phyloP scores from a whole-genome alignment of 2,797 vertebrate species.

The Hippopotamyrus pictus region DNA sequence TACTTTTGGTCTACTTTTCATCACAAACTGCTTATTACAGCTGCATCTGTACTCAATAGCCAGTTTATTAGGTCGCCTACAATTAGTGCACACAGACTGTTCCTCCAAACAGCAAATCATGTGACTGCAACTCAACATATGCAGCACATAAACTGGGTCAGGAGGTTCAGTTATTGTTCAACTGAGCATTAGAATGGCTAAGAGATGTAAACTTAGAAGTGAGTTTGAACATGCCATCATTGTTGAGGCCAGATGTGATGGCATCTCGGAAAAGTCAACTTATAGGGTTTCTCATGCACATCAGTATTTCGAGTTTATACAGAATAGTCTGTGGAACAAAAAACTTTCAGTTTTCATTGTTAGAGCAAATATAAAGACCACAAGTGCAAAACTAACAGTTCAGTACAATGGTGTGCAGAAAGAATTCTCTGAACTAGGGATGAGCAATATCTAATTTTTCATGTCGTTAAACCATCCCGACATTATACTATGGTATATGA shows the following conservation, averaged over 20 bases:
- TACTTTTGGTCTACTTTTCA: not conserved
- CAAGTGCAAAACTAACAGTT: not conserved
- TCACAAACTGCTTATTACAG: not conserved
- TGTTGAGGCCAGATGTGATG: not conserved
- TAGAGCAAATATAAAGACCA: not conserved
- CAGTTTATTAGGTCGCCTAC: not conserved
- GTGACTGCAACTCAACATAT: not conserved
- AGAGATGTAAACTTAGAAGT: not conserved
- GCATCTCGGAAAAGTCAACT: not conserved
- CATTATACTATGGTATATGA: not conserved
- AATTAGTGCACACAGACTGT: not conserved
- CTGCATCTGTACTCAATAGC: not conserved
- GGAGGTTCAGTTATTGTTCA: not conserved
- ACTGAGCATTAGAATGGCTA: not conserved
- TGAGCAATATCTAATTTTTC: not conserved
- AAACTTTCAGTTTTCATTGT: not conserved
- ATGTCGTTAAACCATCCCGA: not conserved
- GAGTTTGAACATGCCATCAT: not conserved
- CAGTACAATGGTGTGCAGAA: not conserved
- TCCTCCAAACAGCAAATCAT: not conserved
- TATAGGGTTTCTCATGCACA: not conserved
- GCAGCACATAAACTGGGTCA: not conserved
- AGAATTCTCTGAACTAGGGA: not conserved
- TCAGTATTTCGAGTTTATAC: not conserved
- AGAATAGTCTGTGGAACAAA: not conserved